Evolutionary conservation across 2,797 vertebrate species (phyloP).

Genomic region (Ficedula albicollis): DNA sequence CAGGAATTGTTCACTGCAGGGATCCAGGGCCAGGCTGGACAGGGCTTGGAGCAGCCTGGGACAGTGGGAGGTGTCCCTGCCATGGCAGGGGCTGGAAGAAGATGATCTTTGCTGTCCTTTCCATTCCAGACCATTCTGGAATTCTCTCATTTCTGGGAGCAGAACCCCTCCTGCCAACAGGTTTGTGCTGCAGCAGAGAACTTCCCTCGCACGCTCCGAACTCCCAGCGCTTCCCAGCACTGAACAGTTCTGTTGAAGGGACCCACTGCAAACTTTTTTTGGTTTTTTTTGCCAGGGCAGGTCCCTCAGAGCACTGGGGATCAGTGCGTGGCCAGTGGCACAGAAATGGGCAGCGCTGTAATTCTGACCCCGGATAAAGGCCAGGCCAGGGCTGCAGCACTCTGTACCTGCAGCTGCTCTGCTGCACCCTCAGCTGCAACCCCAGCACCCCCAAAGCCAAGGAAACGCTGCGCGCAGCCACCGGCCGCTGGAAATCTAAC

Average conservation of each 20-base stretch:
- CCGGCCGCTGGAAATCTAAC: constrained; percentile 22
- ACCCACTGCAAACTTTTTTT: background rate
- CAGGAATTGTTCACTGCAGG: too few species aligned
- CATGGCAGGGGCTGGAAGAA: fast-evolving
- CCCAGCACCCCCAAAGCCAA: background rate
- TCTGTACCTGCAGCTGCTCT: background rate
- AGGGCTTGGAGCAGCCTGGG: background rate
- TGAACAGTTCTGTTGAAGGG: background rate
- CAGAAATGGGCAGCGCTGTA: background rate
- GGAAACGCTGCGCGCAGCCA: background rate
- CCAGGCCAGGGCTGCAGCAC: background rate
- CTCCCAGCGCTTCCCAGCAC: background rate
- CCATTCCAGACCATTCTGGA: background rate
- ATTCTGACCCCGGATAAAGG: background rate
- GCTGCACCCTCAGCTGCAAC: background rate
- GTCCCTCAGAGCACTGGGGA: fast-evolving
- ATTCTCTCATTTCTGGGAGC: background rate
- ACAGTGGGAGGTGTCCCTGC: fast-evolving
- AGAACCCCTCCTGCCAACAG: background rate
- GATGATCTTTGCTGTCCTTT: background rate
- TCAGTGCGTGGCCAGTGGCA: fast-evolving
- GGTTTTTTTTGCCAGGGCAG: background rate
- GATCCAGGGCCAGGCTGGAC: too few species aligned
- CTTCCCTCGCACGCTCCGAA: background rate
- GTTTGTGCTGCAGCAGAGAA: background rate